Conservation (phyloP, 2,888 invertebrate genomes). For the Glaucopsyche alexis region DNA sequence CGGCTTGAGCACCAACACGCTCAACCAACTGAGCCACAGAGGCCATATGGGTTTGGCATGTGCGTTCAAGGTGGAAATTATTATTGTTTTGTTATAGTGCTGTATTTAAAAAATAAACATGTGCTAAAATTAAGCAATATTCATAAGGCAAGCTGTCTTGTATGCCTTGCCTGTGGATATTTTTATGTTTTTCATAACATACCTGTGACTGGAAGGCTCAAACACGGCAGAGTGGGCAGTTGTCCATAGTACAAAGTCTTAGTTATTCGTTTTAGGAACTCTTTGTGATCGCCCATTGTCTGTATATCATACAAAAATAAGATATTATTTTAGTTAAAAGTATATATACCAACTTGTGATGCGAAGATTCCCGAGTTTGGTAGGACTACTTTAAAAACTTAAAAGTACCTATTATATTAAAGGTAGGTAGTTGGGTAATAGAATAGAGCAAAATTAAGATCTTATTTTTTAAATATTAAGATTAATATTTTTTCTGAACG, state of each 20-base stretch:
- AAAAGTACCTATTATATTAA: neutral
- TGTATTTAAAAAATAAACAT: too few relatives aligned
- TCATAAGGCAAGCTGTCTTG: too few relatives aligned
- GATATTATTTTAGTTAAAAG: neutral
- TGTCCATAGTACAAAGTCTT: constrained; percentile 94
- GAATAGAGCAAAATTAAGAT: too few relatives aligned
- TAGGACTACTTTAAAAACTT: neutral
- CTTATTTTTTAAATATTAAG: too few relatives aligned
- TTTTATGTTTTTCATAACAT: constrained; percentile 33
- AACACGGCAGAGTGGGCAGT: constrained; percentile 84
- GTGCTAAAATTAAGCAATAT: too few relatives aligned
- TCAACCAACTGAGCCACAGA: too few relatives aligned
- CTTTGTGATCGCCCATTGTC: constrained; percentile 85
- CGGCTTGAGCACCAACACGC: too few relatives aligned
- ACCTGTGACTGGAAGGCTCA: constrained; percentile 91
- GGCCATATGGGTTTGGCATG: too few relatives aligned
- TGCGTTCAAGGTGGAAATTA: too few relatives aligned
- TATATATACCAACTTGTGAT: neutral
- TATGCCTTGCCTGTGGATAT: too few relatives aligned
- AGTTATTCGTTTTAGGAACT: constrained; percentile 89
- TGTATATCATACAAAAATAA: constrained; percentile 54
- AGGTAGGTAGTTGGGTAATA: too few relatives aligned
- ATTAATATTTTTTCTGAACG: neutral
- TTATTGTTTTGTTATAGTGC: too few relatives aligned
- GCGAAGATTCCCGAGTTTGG: neutral